Base-by-base conservation (phyloP, 2,888 invertebrate species). In the Cenopis cana region DNA sequence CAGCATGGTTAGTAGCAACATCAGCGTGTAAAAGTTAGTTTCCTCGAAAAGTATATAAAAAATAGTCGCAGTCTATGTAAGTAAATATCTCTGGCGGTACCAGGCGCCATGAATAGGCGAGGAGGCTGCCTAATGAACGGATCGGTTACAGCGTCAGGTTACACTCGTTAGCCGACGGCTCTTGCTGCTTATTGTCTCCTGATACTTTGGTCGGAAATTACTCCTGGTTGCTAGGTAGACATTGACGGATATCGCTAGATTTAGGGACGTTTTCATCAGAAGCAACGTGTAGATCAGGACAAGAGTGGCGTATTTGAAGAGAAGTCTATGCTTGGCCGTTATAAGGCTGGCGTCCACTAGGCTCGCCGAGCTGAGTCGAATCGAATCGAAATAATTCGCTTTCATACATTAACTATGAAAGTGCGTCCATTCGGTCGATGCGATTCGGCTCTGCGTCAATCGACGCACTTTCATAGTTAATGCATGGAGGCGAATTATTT, bases 101-200 rank as follows among this genome's bases (percentile, higher is more conserved):
- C 81, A 85, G 81, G 83, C 81, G 73, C 76, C 74, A 77, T 79
- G 82, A 82, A 81, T 81, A 77, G 79, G 73, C 78, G 83, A 83
- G 82, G 82, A 82, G 84, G 81, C 76, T 78, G 78, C 75, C 77
- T 90, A 89, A 91, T 89, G 88, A 91, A 88, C 85, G 88, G 84
- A 87, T 90, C 89, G 85, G 88, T 91, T 89, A 83, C 89, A 77
- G 88, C 77, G 80, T 90, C 88, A 77, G 78, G 86, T 91, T 91
- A 84, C 79, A 82, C 87, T 91, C 87, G 89, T 90, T 89, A 89
- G 85, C 82, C 81, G 82, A 79, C 77, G 75, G 76, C 84, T 83
- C 82, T 81, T 80, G 77, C 77, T 76, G 79, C 76, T 82, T 79
- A 88, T 88, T 87, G 87, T 89, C 81, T 85, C 82, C 83, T 85